Evolutionary conservation across 2,113 vertebrate genomes (phyloP), one percentile per base, ranked within the genome.

Genomic region (Thymallus thymallus): DNA sequence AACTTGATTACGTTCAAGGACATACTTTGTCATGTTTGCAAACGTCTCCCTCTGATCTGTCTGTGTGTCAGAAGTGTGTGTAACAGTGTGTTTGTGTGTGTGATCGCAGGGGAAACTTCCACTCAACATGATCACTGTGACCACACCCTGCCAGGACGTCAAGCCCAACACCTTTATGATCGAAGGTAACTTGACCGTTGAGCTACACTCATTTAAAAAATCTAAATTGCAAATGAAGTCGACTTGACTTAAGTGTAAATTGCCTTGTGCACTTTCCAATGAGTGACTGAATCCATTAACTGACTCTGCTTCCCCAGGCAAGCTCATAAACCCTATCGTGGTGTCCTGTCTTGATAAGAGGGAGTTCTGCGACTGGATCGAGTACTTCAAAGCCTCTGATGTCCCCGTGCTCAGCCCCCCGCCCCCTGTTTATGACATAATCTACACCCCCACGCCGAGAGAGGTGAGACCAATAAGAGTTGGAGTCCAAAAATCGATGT

Each of bases 31-130:
- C n/a, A 22, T n/a, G 56, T 60, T 60, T 41, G 35, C 35, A 10
- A 41, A 10, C 2, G 35, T 41, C 35, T 41, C 35, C 35, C 35
- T 41, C 35, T 41, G 35, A 41, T 7, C 35, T 41, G 35, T 35
- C 16, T 66, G 10, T 66, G 63, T 32, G 26, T 32, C 35, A 66
- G 29, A 66, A 66, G 16, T 23, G 56, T 60, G 18, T 60, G 56
- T 60, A 60, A 60, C 16, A 16, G 63, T 30, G 48, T 51, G 82
- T 76, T 75, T 56, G 20, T 66, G 63, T 76, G n/a, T 79, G 41
- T 64, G 32, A 88, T 89, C 46, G 1, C 93, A 99, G 97, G 97
- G 96, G 0, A 97, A 99, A 89, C 95, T 99, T 81, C 94, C 96
- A 0, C 94, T 99, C 77, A 96, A 96, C 29, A 94, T 96, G 82